These are phyloP conservation scores for Ashinkailepas kermadecensis DNA, from an alignment of 2,888 invertebrate species.

Conservation along the genomic window DNA sequence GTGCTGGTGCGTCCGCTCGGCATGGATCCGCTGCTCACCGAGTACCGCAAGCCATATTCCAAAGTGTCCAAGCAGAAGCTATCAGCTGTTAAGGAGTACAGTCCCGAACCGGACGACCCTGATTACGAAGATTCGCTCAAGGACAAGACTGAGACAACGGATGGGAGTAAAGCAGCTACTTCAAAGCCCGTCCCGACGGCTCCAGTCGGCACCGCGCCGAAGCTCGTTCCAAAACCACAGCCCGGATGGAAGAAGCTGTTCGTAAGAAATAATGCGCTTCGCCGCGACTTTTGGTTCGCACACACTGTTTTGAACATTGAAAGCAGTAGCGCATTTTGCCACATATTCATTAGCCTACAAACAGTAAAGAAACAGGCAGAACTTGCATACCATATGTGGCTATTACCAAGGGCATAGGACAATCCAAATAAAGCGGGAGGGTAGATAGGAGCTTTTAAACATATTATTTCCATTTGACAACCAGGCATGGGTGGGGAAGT, in stretches of 20 bases:
- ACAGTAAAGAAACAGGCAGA: no score
- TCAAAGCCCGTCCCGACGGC: background rate
- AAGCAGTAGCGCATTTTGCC: no score
- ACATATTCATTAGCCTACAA: no score
- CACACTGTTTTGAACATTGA: no score
- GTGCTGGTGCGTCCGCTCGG: conserved; percentile 3
- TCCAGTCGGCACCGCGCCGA: no score
- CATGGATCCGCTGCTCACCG: conserved; percentile 16
- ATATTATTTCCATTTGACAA: no score
- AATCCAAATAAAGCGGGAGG: no score
- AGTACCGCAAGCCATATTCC: conserved; percentile 9
- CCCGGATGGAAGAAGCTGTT: conserved; percentile 1
- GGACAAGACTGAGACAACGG: background rate
- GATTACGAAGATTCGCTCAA: conserved; percentile 7
- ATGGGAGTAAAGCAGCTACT: background rate
- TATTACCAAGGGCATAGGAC: no score
- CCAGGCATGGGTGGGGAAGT: no score
- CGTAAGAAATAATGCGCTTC: background rate
- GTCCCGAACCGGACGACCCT: background rate
- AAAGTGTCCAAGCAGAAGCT: background rate
- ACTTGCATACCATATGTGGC: no score
- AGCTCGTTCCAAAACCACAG: background rate
- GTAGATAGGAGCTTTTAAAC: no score
- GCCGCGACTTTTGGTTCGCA: no score
- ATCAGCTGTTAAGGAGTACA: background rate